Base-by-base conservation (phyloP, 2,888 invertebrate genomes). In the Drosophila meridiana region DNA sequence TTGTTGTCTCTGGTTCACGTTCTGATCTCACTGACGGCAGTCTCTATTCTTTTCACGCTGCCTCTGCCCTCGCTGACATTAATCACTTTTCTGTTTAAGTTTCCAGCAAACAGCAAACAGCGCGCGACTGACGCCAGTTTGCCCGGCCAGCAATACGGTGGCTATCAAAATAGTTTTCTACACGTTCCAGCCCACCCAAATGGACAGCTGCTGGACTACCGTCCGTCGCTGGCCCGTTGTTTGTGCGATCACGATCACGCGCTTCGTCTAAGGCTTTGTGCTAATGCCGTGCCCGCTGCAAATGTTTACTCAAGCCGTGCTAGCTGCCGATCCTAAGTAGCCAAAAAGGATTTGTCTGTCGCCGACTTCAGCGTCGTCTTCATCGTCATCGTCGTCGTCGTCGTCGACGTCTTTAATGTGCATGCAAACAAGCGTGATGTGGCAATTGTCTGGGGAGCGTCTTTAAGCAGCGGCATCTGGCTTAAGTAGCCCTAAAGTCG, bases 351-450 rank as follows among this genome's bases (percentile, higher is more conserved):
- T 87, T 87, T 87, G 85, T 58, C 72, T 82, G 78, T 73, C 88
- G 86, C 69, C 87, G 58, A 56, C 58, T 28, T 30, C 60, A 26
- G 9, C 73, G 34, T 53, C 58, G 28, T 34, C 60, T n/a, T n/a
- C 73, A 47, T 58, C 75, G 50, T 58, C 76, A 71, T 32, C 59
- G 20, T 20, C 71, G 48, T 60, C 75, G 52, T 55, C 73, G 76
- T 38, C 55, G 38, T 64, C 83, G 82, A 66, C 77, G 40, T 70
- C 84, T 88, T 86, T 87, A 87, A 90, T 87, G 87, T 89, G 87
- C 82, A 69, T 66, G 89, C 87, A 87, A 87, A 87, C 87, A 87
- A 90, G 89, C 89, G 86, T 90, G 89, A 87, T 87, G 74, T 80
- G 82, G 85, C 89, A 90, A 89, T 88, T 86, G 88, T 88, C 86